Percentiles rank a stretch among this genome's conserved stretches.
Conservation (phyloP, 2,113 vertebrate genomes). For the Salvelinus fontinalis region DNA sequence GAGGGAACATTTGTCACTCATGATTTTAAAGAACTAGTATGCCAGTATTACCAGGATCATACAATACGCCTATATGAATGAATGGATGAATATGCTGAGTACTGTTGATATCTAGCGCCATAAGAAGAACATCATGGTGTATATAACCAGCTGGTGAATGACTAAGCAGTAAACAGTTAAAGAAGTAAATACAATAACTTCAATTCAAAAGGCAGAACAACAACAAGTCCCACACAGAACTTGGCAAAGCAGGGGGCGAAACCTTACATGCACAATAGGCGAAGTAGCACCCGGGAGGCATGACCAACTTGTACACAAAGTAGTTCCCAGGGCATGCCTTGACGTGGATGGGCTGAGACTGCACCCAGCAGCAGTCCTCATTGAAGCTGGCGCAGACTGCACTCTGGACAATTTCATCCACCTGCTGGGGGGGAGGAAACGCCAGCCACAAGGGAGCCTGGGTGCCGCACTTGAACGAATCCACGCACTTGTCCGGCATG, state of each 20-base stretch:
- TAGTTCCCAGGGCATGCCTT: constrained; percentile 45
- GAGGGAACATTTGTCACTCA: neutral
- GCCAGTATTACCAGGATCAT: too few species aligned
- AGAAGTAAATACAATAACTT: too few species aligned
- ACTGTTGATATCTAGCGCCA: too few species aligned
- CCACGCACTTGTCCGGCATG: constrained; percentile 37
- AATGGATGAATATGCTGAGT: too few species aligned
- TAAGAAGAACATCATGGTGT: too few species aligned
- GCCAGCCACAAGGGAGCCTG: constrained; percentile 37
- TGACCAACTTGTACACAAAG: constrained; percentile 44
- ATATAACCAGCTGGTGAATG: too few species aligned
- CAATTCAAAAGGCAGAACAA: neutral
- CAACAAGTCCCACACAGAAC: neutral
- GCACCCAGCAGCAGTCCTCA: constrained; percentile 26
- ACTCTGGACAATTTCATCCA: constrained; percentile 24
- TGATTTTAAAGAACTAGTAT: neutral
- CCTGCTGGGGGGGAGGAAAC: constrained; percentile 11
- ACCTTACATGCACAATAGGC: constrained; percentile 43
- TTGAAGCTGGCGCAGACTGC: constrained; percentile 31
- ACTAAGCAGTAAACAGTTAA: too few species aligned
- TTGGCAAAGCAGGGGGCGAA: too few species aligned
- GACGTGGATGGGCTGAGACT: constrained; percentile 32
- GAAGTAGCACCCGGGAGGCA: constrained; percentile 26
- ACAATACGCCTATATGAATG: too few species aligned
- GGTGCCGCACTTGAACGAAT: constrained; percentile 31